Evolutionary conservation across 2,113 vertebrate genomes (phyloP), one percentile per base, ranked within the genome.

Genomic region (Circaetus cinerascens): DNA sequence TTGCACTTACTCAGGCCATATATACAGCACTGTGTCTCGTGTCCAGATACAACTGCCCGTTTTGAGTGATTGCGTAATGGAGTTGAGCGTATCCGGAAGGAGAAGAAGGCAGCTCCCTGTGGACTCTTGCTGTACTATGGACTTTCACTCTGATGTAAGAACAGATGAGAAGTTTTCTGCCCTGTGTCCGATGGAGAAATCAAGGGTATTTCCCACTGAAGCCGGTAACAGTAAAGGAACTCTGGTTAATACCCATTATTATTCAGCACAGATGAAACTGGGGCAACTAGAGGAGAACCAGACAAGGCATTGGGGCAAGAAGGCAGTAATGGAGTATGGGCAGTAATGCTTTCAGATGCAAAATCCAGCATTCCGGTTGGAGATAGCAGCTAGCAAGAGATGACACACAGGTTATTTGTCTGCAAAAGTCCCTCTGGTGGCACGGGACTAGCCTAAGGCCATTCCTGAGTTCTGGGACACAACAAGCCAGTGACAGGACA

Each of bases 291-390:
- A 66, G 40, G 27, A 82, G 19, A 76, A 60, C 15, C 9, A 71
- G 34, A 13, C 10, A 72, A 55, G 45, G 22, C 43, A 36, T 0
- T 41, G 18, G 15, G 15, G 8, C 4, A 72, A 41, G 46, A 55
- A 59, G 15, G 10, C 26, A 43, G 26, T 53, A n/a, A 75, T 26
- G 16, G 48, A 27, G 29, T 36, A 22, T 0, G 0, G 21, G 57
- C 7, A 32, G 20, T 51, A 64, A n/a, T 19, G 9, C 14, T 77
- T 81, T n/a, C 48, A 68, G 29, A 45, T 51, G 27, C 26, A 89
- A 92, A 83, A 80, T 62, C 11, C 46, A 62, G 8, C 10, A 62
- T 62, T 62, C 30, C 14, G 40, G 9, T 11, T 87, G 50, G 34
- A 87, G 16, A 27, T 21, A 74, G n/a, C 20, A 57, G 64, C 18